Conservation (phyloP, 2,113 vertebrate species). For the Clinocottus analis region DNA sequence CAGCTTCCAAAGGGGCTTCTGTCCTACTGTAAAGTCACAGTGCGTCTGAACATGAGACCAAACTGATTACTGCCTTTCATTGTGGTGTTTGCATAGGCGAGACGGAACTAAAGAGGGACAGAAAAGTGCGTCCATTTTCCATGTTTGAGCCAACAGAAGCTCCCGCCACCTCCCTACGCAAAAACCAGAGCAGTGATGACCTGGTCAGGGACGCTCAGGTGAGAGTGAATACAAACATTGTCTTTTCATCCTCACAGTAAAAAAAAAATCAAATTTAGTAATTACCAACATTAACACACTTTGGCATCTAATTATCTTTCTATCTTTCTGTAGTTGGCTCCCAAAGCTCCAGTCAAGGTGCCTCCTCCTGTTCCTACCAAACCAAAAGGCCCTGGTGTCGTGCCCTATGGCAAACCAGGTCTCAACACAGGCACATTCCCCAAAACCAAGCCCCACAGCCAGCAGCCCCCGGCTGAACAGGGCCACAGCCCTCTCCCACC, state of each 20-base stretch:
- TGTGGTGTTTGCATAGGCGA: conserved; percentile 77
- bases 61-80: conserved; percentile 11
- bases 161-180: conserved; percentile 84
- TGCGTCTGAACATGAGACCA: conserved; percentile 4
- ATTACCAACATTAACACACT: not conserved
- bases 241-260: not conserved
- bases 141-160: conserved; percentile 93
- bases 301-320: not conserved
- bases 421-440: conserved; percentile 80
- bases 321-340: conserved; percentile 81
- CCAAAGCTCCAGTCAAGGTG: conserved; percentile 89
- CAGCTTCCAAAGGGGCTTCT: not conserved
- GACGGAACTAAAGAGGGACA: conserved; percentile 87
- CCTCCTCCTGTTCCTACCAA: conserved; percentile 97
- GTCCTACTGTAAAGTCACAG: not conserved
- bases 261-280: not conserved
- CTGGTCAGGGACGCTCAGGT: conserved; percentile 93
- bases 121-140: conserved; percentile 90
- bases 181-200: conserved; percentile 98
- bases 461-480: conserved; percentile 77
- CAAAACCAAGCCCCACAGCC: conserved; percentile 84
- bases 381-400: conserved; percentile 91
- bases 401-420: conserved; percentile 81
- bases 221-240: not conserved
- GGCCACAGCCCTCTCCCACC: conserved; percentile 70